A percentile compares a stretch with the other conserved stretches of the same genome.
phyloP scores from a whole-genome alignment of 2,113 vertebrate genomes.

The Corythaeola cristata region DNA sequence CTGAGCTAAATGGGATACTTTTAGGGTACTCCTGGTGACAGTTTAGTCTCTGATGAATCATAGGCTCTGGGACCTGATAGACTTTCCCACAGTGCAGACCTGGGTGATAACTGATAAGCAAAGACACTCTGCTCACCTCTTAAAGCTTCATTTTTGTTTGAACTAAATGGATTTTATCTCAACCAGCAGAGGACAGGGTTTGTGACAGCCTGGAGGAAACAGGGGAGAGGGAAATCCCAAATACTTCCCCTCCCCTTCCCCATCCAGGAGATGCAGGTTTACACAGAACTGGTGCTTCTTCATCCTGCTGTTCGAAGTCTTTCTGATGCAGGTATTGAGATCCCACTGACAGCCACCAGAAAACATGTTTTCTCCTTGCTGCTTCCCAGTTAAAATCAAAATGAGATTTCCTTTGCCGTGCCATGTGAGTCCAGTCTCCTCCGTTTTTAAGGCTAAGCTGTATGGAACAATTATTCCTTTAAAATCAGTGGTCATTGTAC shows the following conservation, averaged over 20 bases:
- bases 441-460: neutral
- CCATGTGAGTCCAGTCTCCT: neutral
- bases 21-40: neutral
- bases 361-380: neutral
- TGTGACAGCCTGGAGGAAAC: neutral
- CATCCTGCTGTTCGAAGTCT: neutral
- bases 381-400: neutral
- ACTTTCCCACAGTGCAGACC: neutral
- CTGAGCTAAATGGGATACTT: neutral
- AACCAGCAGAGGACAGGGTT: neutral
- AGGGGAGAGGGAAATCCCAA: neutral
- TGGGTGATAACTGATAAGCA: neutral
- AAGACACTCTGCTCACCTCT: fast-evolving
- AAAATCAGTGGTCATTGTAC: neutral
- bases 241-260: neutral
- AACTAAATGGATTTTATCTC: neutral
- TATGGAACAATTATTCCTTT: neutral
- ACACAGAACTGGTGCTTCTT: neutral
- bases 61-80: neutral
- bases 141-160: neutral
- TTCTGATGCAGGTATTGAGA: neutral
- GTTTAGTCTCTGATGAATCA: neutral
- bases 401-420: neutral
- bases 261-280: neutral
- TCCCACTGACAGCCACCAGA: neutral